These are phyloP conservation scores for Salminus brasiliensis DNA, from an alignment of 2,113 vertebrate genomes.

Conservation along the genomic window DNA sequence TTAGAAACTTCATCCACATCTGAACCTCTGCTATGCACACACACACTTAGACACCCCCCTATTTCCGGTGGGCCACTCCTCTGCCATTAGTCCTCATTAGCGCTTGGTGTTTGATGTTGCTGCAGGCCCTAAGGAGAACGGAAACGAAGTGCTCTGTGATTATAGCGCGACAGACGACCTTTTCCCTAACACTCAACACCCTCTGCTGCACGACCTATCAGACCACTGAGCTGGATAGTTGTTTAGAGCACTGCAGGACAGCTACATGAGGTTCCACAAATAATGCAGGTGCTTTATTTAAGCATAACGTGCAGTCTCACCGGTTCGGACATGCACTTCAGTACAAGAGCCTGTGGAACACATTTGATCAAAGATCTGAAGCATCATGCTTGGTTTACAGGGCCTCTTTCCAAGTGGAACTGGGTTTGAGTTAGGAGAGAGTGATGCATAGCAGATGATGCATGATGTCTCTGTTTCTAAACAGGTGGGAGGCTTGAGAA, in stretches of 20 bases:
- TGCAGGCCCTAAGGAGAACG: constrained; percentile 73
- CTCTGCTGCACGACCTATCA: constrained; percentile 21
- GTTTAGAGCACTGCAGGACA: constrained; percentile 21
- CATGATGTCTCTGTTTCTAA: constrained; percentile 27
- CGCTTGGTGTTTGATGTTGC: constrained; percentile 71
- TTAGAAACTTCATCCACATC: constrained; percentile 53
- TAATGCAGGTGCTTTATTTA: not conserved
- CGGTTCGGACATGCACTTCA: constrained; percentile 19
- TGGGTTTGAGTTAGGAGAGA: not conserved
- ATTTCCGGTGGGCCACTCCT: constrained; percentile 77
- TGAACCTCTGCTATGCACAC: constrained; percentile 43
- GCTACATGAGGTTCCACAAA: not conserved
- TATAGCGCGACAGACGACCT: constrained; percentile 70
- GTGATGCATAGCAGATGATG: constrained; percentile 39
- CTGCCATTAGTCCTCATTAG: constrained; percentile 79
- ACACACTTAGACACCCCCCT: constrained; percentile 63
- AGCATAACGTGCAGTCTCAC: not conserved
- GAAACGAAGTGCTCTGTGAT: constrained; percentile 73
- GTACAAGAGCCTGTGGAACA: not conserved
- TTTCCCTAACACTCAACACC: constrained; percentile 58
- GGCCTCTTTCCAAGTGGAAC: not conserved
- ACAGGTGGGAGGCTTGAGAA: constrained; percentile 70
- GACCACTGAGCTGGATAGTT: constrained; percentile 14
- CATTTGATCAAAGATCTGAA: not conserved
- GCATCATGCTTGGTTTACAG: not conserved